phyloP scores from a whole-genome alignment of 2,888 invertebrate genomes.

The Cheilosia urbana region DNA sequence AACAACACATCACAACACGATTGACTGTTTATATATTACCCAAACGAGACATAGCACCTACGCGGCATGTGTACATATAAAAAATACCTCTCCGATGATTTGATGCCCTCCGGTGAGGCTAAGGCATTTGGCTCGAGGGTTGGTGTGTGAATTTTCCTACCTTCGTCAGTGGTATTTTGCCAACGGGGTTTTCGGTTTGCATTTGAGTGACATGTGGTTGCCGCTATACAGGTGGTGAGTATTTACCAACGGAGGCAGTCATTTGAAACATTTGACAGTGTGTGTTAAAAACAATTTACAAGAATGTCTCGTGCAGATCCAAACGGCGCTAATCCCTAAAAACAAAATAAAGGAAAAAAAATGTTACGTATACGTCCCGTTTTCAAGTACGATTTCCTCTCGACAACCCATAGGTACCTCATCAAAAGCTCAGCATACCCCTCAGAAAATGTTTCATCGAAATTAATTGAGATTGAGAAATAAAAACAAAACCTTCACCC shows the following conservation, averaged over 20 bases:
- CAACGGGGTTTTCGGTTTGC: background rate
- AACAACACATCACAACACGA: conserved; percentile 27
- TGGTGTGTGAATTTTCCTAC: background rate
- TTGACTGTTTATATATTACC: conserved; percentile 10
- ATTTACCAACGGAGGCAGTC: background rate
- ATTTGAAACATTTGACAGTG: background rate
- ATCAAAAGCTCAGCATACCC: conserved; percentile 5
- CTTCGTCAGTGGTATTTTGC: background rate
- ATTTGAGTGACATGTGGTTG: conserved; percentile 29
- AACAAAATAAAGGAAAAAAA: background rate
- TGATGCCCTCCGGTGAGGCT: background rate
- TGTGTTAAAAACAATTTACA: background rate
- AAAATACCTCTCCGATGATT: background rate
- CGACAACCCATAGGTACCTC: background rate
- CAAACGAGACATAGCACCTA: conserved; percentile 21
- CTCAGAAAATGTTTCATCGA: conserved; percentile 4
- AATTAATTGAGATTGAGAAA: conserved; percentile 3
- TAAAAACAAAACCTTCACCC: background rate
- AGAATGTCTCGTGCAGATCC: background rate
- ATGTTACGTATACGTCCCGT: background rate
- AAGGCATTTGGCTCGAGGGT: background rate
- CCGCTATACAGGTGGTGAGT: conserved; percentile 5
- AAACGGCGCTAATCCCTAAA: too few relatives aligned
- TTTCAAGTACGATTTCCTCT: background rate
- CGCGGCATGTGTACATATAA: conserved; percentile 15